Evolutionary conservation across 2,888 invertebrate genomes (phyloP), one percentile per base, ranked within the genome.

Genomic region (Halocaridina rubra): DNA sequence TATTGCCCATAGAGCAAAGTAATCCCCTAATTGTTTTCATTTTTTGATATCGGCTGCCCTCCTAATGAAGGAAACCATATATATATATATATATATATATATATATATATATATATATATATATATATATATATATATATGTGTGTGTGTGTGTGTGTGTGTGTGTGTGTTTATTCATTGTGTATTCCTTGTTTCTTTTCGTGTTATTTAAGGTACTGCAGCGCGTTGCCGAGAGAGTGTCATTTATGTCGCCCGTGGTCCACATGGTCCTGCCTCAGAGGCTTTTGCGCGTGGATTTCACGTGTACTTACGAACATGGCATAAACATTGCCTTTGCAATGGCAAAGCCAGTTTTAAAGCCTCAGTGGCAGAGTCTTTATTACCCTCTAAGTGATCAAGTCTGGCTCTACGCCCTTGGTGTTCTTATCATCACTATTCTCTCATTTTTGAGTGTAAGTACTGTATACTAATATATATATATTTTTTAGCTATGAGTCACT

Each of bases 291-390:
- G 71, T 59, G 30, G 72, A 39, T 30, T 84, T 74, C 74, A 79
- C 77, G 19, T 2, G 46, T 46, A 72, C 64, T 1, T 84, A 78
- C 61, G 79, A 79, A 13, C 77, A 78, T 39, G 33, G 57, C 29
- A 46, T 78, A 19, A 80, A 80, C 32, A 57, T 84, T 13, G 72
- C 53, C 27, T 84, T 84, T 74, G 71, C 27, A 5, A 79, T 79
- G 79, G 64, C 64, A 13, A 78, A 78, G 64, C 84, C 84, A 0
- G 76, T 72, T 1, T 64, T 84, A 7, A 67, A 19, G 61, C 84
- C 84, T 16, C 72, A 64, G 10, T 84, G 84, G 84, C 59, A 74
- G 64, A 71, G 71, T 19, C 84, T 84, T 8, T 84, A 84, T 74
- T 64, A 77, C 22, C 84, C 84, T 3, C 71, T 84, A n/a, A 7